These are phyloP conservation scores for Agrilus planipennis DNA, from an alignment of 1,140 invertebrate species.

Conservation along the genomic window DNA sequence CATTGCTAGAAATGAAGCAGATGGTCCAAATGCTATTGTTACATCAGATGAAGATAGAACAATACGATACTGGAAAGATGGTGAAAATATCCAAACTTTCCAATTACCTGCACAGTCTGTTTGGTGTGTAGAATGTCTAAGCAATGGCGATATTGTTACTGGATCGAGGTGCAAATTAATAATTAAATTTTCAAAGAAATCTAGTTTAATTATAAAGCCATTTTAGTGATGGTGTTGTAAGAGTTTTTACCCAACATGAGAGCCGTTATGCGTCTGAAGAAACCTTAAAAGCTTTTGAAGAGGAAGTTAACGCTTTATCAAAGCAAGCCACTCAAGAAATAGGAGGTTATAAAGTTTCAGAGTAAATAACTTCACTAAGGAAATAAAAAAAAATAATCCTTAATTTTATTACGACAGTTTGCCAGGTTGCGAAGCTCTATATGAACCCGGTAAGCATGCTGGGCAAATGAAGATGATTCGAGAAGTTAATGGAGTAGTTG, in stretches of 20 bases:
- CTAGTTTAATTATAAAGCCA: too few relatives aligned
- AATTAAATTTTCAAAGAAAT: too few relatives aligned
- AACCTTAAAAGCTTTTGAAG: slow-evolving; percentile 53
- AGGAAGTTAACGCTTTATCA: slow-evolving; percentile 51
- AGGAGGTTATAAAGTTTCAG: slow-evolving; percentile 71
- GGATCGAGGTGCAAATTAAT: slow-evolving; percentile 71
- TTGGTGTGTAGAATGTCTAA: slow-evolving; percentile 71
- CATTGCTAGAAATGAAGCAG: slow-evolving; percentile 47
- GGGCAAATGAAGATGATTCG: slow-evolving; percentile 80
- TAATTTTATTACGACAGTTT: slow-evolving; percentile 40
- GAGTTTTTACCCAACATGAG: slow-evolving; percentile 69
- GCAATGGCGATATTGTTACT: slow-evolving; percentile 83
- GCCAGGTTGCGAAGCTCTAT: slow-evolving; percentile 62
- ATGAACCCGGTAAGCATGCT: slow-evolving; percentile 65
- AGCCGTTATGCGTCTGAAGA: slow-evolving; percentile 51
- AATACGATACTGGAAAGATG: slow-evolving; percentile 69
- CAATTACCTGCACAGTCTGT: slow-evolving; percentile 73
- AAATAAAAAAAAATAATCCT: slow-evolving; percentile 4
- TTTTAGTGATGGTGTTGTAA: slow-evolving; percentile 69
- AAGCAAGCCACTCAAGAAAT: slow-evolving; percentile 49
- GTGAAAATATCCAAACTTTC: slow-evolving; percentile 56
- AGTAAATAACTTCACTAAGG: slow-evolving; percentile 40
- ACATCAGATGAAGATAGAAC: slow-evolving; percentile 79
- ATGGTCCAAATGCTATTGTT: slow-evolving; percentile 48
- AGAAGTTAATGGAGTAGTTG: slow-evolving; percentile 54